Percentiles rank a stretch among this genome's conserved stretches.
These are phyloP conservation scores for Vimba vimba DNA, from an alignment of 2,113 vertebrate species.

Conservation along the genomic window DNA sequence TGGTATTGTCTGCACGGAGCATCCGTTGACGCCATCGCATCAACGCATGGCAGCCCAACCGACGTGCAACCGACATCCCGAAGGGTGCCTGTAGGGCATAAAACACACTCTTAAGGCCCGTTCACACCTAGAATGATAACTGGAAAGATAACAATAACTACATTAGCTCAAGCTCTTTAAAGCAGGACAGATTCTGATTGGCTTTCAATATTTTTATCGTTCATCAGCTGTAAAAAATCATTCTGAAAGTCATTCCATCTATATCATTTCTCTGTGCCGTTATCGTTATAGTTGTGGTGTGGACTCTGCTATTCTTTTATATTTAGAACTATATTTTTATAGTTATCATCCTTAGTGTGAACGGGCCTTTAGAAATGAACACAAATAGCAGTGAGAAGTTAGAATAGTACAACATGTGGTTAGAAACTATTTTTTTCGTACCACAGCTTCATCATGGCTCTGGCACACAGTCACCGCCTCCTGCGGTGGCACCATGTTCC, in stretches of 20 bases:
- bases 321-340: no score
- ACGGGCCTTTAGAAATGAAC: background rate
- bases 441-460: constrained; percentile 87
- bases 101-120: background rate
- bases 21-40: constrained; percentile 93
- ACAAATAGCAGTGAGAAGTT: background rate
- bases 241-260: no score
- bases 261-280: no score
- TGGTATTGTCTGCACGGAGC: constrained; percentile 96
- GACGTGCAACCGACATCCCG: constrained; percentile 87
- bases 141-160: no score
- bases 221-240: no score
- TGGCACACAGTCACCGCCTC: constrained; percentile 94
- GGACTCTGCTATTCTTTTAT: no score
- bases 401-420: background rate
- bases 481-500: constrained; percentile 97
- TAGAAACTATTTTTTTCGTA: constrained; percentile 44
- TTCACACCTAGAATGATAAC: no score
- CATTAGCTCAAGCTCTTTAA: no score
- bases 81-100: constrained; percentile 80
- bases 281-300: no score
- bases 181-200: no score
- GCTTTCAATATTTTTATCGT: no score
- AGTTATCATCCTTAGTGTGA: no score
- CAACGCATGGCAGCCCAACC: constrained; percentile 88